These are phyloP conservation scores for Clarias batrachus DNA, from an alignment of 2,113 vertebrate species.

Conservation along the genomic window DNA sequence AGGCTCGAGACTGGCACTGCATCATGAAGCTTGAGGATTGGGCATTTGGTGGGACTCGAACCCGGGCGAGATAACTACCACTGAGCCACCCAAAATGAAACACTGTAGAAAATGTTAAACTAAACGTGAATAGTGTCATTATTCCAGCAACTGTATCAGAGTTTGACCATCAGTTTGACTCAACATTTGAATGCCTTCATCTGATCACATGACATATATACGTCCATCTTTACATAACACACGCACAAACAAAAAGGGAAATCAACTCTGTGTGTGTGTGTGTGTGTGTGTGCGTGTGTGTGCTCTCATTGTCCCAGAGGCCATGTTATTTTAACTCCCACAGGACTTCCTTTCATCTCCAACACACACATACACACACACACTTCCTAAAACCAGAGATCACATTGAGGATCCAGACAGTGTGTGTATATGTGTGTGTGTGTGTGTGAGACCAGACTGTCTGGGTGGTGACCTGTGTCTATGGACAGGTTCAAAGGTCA, in stretches of 20 bases:
- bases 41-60: too few relatives aligned
- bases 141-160: too few relatives aligned
- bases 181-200: too few relatives aligned
- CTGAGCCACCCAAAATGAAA: too few relatives aligned
- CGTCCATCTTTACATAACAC: neutral
- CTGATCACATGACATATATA: neutral
- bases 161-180: too few relatives aligned
- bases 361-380: slow-evolving; percentile 31
- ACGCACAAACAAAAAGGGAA: neutral
- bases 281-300: neutral
- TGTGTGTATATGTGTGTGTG: slow-evolving; percentile 18
- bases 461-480: slow-evolving; percentile 47
- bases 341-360: slow-evolving; percentile 53
- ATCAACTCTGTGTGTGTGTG: neutral
- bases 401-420: slow-evolving; percentile 28
- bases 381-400: slow-evolving; percentile 26
- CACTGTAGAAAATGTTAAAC: too few relatives aligned
- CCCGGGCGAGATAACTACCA: too few relatives aligned
- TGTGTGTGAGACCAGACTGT: slow-evolving; percentile 18
- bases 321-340: slow-evolving; percentile 54
- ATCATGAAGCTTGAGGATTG: too few relatives aligned
- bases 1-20: too few relatives aligned
- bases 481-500: slow-evolving; percentile 38
- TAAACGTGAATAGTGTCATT: too few relatives aligned
- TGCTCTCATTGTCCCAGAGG: slow-evolving; percentile 48